Conservation (phyloP, 2,888 invertebrate genomes). For the Himalopsyche kuldschensis region DNA sequence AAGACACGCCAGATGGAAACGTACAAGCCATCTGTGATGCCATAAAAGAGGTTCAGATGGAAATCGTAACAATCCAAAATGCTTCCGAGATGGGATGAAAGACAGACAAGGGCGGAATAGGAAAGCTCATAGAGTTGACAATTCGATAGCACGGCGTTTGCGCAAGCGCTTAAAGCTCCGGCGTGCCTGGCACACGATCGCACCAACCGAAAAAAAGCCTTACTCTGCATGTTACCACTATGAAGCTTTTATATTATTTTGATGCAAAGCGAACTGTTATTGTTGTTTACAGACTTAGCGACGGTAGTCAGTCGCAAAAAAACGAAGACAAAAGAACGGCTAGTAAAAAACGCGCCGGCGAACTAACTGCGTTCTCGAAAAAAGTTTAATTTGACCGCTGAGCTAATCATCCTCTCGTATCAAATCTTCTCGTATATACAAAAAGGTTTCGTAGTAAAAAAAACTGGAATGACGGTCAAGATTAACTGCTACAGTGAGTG, state of each 20-base stretch:
- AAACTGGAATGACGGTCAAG: not conserved
- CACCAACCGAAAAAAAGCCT: not conserved
- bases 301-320: not conserved
- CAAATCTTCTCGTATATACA: not conserved
- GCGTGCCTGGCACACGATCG: not conserved
- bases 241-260: not conserved
- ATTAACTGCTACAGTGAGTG: not conserved
- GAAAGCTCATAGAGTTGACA: not conserved
- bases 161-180: not conserved
- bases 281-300: not conserved
- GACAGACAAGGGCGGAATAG: not conserved
- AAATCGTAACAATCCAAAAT: not conserved
- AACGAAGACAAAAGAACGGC: not conserved
- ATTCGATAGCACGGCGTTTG: not conserved
- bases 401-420: not conserved
- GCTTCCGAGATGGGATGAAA: not conserved
- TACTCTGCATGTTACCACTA: not conserved
- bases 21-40: not conserved
- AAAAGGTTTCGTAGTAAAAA: not conserved
- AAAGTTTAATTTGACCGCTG: not conserved
- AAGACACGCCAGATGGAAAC: not conserved
- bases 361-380: not conserved
- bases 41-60: not conserved
- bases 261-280: not conserved
- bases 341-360: not conserved